Conservation (phyloP, 2,888 invertebrate species). For the Catocala fraxini region DNA sequence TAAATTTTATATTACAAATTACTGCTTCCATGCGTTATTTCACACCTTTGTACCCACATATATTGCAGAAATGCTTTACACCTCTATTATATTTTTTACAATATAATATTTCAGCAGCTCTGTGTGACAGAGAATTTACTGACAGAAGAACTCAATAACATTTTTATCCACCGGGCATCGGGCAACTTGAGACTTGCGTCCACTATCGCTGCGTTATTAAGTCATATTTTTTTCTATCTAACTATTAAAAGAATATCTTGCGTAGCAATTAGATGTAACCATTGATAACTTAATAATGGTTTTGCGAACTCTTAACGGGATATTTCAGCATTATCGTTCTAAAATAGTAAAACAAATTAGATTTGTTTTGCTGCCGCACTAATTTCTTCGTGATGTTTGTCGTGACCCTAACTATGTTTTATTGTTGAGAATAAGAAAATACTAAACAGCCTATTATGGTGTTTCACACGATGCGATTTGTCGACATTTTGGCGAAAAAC, state of each 20-base stretch:
- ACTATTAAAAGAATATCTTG: background rate
- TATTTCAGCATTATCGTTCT: conserved; percentile 24
- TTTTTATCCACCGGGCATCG: too few species aligned
- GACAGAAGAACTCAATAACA: too few species aligned
- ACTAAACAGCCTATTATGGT: conserved; percentile 1
- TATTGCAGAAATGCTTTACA: too few species aligned
- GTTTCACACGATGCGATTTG: conserved; percentile 29
- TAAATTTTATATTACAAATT: too few species aligned
- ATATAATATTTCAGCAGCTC: too few species aligned
- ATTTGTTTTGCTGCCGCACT: conserved; percentile 30
- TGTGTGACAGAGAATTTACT: too few species aligned
- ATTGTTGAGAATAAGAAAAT: conserved; percentile 11
- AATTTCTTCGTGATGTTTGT: conserved; percentile 24
- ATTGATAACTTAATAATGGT: conserved; percentile 12
- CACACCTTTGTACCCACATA: too few species aligned
- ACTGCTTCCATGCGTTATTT: too few species aligned
- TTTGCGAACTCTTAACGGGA: conserved; percentile 23
- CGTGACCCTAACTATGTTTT: conserved; percentile 37
- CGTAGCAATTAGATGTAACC: background rate
- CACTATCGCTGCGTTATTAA: too few species aligned
- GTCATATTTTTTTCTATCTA: background rate
- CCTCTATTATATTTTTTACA: too few species aligned
- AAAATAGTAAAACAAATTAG: conserved; percentile 43
- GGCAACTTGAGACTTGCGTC: too few species aligned
- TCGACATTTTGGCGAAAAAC: background rate